Evolutionary conservation across 2,797 vertebrate genomes (phyloP).

Genomic region (Tolypeutes matacus): DNA sequence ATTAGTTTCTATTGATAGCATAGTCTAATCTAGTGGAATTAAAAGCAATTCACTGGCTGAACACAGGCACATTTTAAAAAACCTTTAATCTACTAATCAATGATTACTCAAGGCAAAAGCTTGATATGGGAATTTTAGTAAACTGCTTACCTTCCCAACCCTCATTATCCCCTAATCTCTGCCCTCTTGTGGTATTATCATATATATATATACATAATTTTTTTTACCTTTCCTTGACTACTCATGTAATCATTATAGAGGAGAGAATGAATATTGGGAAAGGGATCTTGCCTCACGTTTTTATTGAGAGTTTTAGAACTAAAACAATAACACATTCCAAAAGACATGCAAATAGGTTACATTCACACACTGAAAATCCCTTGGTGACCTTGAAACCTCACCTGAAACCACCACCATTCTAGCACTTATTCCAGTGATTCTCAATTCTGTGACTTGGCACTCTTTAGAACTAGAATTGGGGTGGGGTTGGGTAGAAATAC

Average conservation of each 20-base stretch:
- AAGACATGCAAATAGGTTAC: not conserved
- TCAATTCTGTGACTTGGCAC: no score
- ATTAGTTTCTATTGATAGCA: constrained; percentile 55
- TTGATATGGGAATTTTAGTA: constrained; percentile 47
- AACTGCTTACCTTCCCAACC: not conserved
- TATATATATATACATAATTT: constrained; percentile 5
- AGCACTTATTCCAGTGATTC: no score
- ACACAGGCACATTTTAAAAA: constrained; percentile 20
- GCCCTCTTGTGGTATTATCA: not conserved
- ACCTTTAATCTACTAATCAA: constrained; percentile 18
- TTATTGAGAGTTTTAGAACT: not conserved
- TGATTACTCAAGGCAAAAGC: constrained; percentile 27
- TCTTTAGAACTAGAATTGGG: not conserved
- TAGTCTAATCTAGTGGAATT: constrained; percentile 31
- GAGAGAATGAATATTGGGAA: not conserved
- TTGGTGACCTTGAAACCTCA: not conserved
- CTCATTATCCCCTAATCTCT: not conserved
- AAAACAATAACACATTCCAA: not conserved
- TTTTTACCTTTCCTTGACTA: not conserved
- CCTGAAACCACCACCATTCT: not conserved
- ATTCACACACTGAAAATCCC: not conserved
- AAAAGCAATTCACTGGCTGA: constrained; percentile 50
- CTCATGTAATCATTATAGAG: not conserved
- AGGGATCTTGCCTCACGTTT: not conserved
- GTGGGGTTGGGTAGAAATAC: not conserved